Base-by-base conservation (phyloP, 2,888 invertebrate genomes). In the Mechanitis messenoides region DNA sequence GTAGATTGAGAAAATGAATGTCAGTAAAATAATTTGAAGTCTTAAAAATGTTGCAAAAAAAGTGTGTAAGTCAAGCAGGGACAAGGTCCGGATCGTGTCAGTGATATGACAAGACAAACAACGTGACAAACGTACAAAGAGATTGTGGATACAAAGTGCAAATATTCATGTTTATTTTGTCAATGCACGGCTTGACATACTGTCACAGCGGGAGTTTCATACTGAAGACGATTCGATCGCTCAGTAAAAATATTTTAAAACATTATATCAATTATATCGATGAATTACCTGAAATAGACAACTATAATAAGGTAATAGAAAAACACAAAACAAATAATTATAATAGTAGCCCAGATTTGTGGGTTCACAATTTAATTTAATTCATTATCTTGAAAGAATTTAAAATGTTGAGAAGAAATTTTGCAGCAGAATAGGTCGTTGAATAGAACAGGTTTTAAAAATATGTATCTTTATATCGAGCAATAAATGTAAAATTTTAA, bases 111-210 rank as follows among this genome's bases (percentile, higher is more conserved):
- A 61, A 56, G 53, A 45, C 63, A 69, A 68, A 68, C 63, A 70
- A 64, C 38, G 56, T 63, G 68, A 62, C 67, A 67, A 56, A 62
- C 58, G 55, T 45, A 68, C 68, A 68, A 64, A 62, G 64, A 60
- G 60, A 62, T 68, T 60, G 54, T 59, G 57, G 55, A 50, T 50
- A 50, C 50, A 50, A 50, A 45, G 53, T 53, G 59, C 57, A 67
- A 70, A 69, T 67, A 63, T 68, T 69, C 62, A 61, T 66, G 59
- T 65, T 65, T 62, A 58, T 57, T 47, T 56, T 67, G 61, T 64
- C 61, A 63, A 60, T 72, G 69, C 71, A 76, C 72, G 75, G 80
- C 80, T 78, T 81, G 80, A 81, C 74, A 77, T 72, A 73, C 79
- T 77, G 80, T 77, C 79, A 77, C 56, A 53, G 47, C 55, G 33